Percentiles rank a stretch among this genome's conserved stretches.
These are phyloP conservation scores for Anolis carolinensis DNA, from an alignment of 2,113 vertebrate genomes.

Conservation along the genomic window DNA sequence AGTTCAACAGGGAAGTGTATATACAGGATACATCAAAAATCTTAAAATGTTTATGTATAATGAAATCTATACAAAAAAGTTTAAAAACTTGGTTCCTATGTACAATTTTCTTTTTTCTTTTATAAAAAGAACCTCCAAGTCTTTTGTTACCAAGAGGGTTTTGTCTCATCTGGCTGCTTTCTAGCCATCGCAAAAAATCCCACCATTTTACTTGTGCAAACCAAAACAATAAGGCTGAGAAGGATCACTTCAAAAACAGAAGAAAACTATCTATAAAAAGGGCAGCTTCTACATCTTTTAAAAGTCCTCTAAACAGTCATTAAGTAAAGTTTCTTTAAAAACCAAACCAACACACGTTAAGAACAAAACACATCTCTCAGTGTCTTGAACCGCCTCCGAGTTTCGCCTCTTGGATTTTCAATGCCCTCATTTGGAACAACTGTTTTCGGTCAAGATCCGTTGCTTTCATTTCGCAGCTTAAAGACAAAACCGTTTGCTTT, in stretches of 20 bases:
- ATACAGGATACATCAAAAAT: slow-evolving; percentile 70
- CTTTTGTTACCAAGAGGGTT: slow-evolving; percentile 69
- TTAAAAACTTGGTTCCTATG: slow-evolving; percentile 77
- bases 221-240: slow-evolving; percentile 65
- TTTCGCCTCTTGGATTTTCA: slow-evolving; percentile 53
- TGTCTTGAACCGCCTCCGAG: slow-evolving; percentile 61
- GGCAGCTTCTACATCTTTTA: slow-evolving; percentile 42
- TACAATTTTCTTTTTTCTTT: slow-evolving; percentile 60
- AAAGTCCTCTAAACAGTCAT: slow-evolving; percentile 56
- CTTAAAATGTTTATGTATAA: slow-evolving; percentile 83
- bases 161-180: slow-evolving; percentile 41
- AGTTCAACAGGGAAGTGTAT: slow-evolving; percentile 68
- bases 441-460: slow-evolving; percentile 55
- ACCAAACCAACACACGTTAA: slow-evolving; percentile 58
- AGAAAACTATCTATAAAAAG: slow-evolving; percentile 29
- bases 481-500: slow-evolving; percentile 57
- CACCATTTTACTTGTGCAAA: slow-evolving; percentile 72
- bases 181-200: slow-evolving; percentile 58
- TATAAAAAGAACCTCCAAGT: background rate
- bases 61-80: slow-evolving; percentile 81
- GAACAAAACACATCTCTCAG: slow-evolving; percentile 55
- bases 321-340: slow-evolving; percentile 37
- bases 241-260: slow-evolving; percentile 54
- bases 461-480: slow-evolving; percentile 30
- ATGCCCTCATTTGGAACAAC: slow-evolving; percentile 56